A percentile compares a stretch with the other conserved stretches of the same genome.
phyloP scores from a whole-genome alignment of 2,113 vertebrate genomes.

The Varanus salvator region DNA sequence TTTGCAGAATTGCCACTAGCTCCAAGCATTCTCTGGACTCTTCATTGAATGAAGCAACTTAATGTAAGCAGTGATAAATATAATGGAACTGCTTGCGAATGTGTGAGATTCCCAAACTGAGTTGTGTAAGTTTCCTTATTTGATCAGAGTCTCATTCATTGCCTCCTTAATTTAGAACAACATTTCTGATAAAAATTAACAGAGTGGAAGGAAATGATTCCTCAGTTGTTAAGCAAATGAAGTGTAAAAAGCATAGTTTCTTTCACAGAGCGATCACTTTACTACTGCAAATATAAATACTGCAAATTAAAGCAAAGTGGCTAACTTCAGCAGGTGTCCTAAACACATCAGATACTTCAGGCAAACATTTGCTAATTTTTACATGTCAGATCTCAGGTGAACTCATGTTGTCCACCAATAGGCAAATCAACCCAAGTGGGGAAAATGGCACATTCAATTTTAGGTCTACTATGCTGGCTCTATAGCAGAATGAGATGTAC shows the following conservation, averaged over 20 bases:
- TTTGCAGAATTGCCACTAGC: neutral
- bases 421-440: neutral
- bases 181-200: neutral
- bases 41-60: neutral
- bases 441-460: neutral
- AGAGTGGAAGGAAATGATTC: neutral
- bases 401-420: neutral
- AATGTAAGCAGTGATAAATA: neutral
- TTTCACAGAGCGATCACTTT: neutral
- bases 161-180: neutral
- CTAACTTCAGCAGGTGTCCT: neutral
- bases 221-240: neutral
- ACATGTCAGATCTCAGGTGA: slow-evolving; percentile 3
- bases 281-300: neutral
- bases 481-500: neutral
- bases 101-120: neutral
- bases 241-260: neutral
- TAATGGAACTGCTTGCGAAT: neutral
- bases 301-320: neutral
- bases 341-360: slow-evolving; percentile 25
- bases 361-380: slow-evolving; percentile 7
- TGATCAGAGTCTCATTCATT: neutral
- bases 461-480: neutral
- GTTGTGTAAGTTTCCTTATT: neutral
- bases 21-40: neutral